phyloP scores from a whole-genome alignment of 2,797 vertebrate genomes.

The Halcyon chelicuti region DNA sequence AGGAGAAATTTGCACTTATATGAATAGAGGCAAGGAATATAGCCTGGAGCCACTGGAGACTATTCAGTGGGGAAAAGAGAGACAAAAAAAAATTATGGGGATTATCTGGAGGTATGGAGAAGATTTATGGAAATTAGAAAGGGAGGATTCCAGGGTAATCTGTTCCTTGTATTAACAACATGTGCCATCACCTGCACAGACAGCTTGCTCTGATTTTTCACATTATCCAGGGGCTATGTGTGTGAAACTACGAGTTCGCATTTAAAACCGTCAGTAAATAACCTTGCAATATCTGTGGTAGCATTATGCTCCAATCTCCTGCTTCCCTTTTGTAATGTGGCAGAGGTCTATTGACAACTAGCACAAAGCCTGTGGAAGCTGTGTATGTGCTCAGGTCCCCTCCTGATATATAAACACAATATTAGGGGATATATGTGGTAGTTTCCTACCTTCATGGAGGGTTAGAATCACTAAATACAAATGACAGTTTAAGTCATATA shows the following conservation, averaged over 20 bases:
- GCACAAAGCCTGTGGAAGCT: background rate
- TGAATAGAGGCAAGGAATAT: background rate
- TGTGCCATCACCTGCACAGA: background rate
- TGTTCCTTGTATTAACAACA: background rate
- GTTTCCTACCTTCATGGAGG: background rate
- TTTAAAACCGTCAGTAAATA: background rate
- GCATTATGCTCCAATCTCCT: background rate
- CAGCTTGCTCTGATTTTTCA: background rate
- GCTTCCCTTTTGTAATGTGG: background rate
- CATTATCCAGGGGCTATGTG: background rate
- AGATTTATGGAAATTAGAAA: background rate
- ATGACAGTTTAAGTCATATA: background rate
- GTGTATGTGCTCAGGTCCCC: background rate
- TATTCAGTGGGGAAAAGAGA: background rate
- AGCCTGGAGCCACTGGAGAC: background rate
- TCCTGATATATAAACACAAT: background rate
- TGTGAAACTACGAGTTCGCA: background rate
- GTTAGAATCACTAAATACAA: background rate
- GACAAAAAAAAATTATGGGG: background rate
- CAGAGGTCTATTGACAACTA: background rate
- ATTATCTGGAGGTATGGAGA: background rate
- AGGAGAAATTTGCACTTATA: background rate
- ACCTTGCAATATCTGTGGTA: background rate
- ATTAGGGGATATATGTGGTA: background rate
- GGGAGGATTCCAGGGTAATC: background rate